Conservation (phyloP, 1,140 invertebrate genomes). For the Caenorhabditis remanei region DNA sequence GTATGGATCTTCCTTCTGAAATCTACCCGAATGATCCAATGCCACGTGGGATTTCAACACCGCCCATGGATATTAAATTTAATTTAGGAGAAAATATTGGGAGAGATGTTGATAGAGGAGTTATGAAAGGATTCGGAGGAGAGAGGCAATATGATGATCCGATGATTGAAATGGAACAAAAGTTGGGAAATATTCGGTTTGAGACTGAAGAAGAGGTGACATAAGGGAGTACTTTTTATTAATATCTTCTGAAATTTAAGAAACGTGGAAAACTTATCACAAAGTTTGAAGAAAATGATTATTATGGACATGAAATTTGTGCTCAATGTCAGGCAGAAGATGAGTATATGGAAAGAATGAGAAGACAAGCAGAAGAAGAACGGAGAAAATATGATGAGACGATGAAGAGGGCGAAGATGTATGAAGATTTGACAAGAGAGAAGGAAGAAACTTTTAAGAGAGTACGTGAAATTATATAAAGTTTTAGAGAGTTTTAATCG, state of each 20-base stretch:
- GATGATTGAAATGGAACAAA: slow-evolving; percentile 34
- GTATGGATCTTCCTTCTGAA: slow-evolving; percentile 40
- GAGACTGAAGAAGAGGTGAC: slow-evolving; percentile 26
- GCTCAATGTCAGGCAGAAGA: slow-evolving; percentile 60
- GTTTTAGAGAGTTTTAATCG: background rate
- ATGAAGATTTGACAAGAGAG: slow-evolving; percentile 58
- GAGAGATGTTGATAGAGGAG: slow-evolving; percentile 34
- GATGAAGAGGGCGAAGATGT: slow-evolving; percentile 48
- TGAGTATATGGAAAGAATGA: slow-evolving; percentile 51
- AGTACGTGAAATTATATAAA: background rate
- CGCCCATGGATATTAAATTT: slow-evolving; percentile 6
- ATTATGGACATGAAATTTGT: slow-evolving; percentile 55
- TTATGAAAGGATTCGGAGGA: slow-evolving; percentile 39
- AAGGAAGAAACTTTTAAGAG: slow-evolving; percentile 38
- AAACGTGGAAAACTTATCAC: background rate
- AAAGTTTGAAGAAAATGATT: slow-evolving; percentile 42
- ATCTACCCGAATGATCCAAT: slow-evolving; percentile 46
- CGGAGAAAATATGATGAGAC: slow-evolving; percentile 51
- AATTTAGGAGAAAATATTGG: slow-evolving; percentile 52
- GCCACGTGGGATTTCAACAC: slow-evolving; percentile 31
- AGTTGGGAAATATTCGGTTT: slow-evolving; percentile 38
- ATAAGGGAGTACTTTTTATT: background rate
- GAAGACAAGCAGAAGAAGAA: slow-evolving; percentile 56
- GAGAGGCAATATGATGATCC: slow-evolving; percentile 38
- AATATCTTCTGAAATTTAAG: background rate